Evolutionary conservation across 92 coral and sea anemone genomes (phyloP).

Genomic region (Isaurus tuberculatus): DNA sequence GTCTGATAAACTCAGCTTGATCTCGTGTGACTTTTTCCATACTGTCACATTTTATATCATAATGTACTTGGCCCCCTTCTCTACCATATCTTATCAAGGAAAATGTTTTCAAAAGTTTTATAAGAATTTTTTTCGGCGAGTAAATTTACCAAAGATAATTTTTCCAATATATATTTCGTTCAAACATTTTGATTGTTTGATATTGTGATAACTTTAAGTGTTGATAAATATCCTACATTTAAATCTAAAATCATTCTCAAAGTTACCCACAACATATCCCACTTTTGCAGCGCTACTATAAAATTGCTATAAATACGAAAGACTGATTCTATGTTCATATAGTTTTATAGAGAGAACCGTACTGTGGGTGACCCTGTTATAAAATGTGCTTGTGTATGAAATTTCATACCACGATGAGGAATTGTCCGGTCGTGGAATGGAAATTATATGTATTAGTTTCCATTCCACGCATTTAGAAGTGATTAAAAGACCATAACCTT

Average conservation of each 20-base stretch:
- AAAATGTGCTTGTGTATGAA: constrained; percentile 24
- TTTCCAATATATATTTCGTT: neutral
- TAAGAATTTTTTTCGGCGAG: neutral
- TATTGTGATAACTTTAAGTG: constrained; percentile 33
- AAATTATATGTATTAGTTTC: neutral
- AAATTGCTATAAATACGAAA: neutral
- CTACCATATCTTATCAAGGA: neutral
- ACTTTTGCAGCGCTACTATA: neutral
- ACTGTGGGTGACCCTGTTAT: neutral
- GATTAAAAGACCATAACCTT: neutral
- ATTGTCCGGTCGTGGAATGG: neutral
- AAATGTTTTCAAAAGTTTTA: neutral
- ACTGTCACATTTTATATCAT: constrained; percentile 19
- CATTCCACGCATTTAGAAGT: neutral
- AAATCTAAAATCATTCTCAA: neutral
- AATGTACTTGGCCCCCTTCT: too few relatives aligned
- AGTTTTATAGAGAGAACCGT: neutral
- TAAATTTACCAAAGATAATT: neutral
- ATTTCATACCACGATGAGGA: constrained; percentile 36
- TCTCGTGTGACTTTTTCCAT: constrained; percentile 23
- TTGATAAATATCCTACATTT: constrained; percentile 15
- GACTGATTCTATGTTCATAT: neutral
- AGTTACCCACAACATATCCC: neutral
- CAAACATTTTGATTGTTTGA: constrained; percentile 36
- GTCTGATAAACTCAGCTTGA: constrained; percentile 16